A percentile compares a stretch with the other conserved stretches of the same genome.
Conservation (phyloP, 2,888 invertebrate species). For the Andrena bicolor region DNA sequence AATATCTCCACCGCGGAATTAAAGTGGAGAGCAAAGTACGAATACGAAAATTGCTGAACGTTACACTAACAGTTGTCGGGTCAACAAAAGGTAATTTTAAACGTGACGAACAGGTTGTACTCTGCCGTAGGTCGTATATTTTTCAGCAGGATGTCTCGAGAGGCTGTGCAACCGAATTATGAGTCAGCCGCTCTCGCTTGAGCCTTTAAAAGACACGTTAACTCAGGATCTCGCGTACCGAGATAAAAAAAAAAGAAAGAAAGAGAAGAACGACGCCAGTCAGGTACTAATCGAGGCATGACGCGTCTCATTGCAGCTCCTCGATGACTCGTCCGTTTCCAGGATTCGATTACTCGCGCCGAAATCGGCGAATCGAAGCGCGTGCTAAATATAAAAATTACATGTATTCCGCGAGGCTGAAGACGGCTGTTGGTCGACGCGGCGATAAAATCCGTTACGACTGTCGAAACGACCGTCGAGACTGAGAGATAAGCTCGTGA, state of each 20-base stretch:
- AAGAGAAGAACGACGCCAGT: neutral
- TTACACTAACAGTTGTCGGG: slow-evolving; percentile 13
- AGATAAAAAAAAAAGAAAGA: slow-evolving; percentile 2
- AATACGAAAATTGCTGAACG: slow-evolving; percentile 13
- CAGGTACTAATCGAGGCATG: slow-evolving; percentile 50
- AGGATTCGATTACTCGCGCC: slow-evolving; percentile 54
- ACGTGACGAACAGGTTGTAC: slow-evolving; percentile 44
- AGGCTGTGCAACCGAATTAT: slow-evolving; percentile 23
- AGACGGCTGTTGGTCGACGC: slow-evolving; percentile 5
- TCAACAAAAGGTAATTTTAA: slow-evolving; percentile 54
- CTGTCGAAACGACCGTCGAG: slow-evolving; percentile 33
- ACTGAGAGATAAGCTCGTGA: slow-evolving; percentile 41
- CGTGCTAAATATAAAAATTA: slow-evolving; percentile 72
- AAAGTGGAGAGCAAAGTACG: slow-evolving; percentile 1
- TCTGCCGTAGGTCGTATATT: slow-evolving; percentile 13
- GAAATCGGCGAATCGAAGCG: slow-evolving; percentile 32
- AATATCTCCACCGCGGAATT: slow-evolving; percentile 9
- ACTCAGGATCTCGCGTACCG: slow-evolving; percentile 9
- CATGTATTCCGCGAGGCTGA: slow-evolving; percentile 43
- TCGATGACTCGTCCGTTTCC: slow-evolving; percentile 60
- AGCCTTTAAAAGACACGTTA: slow-evolving; percentile 45
- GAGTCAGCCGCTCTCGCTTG: slow-evolving; percentile 34
- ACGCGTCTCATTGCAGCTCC: slow-evolving; percentile 41
- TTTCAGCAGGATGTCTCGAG: slow-evolving; percentile 25
- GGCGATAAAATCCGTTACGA: slow-evolving; percentile 33